Base-by-base conservation (phyloP, 92 coral and sea anemone species). In the Phenganax subtilis region DNA sequence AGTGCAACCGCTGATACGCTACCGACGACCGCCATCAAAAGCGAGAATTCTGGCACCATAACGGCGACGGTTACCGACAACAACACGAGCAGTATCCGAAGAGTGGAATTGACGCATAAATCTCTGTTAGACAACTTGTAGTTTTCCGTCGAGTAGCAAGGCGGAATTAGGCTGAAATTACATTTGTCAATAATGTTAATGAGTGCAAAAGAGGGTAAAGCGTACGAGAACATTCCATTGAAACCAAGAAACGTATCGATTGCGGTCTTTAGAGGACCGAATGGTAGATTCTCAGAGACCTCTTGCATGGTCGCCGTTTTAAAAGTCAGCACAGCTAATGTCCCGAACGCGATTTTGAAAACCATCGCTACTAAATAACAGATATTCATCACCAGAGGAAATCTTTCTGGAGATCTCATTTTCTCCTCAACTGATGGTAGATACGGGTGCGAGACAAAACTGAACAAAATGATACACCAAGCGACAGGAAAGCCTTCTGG, bases 391-490 rank as follows among this genome's bases (percentile, higher is more conserved):
- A 96, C 91, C 27, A 88, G 82, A 85, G 91, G 87, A 76, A 96
- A 96, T 28, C 89, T 84, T 60, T 92, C 91, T 0, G 99, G 99
- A 12, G 74, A 85, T 59, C 90, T 87, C 99, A 96, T 96, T 53
- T 87, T 84, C 66, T 96, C 99, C 66, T 96, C 99, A 51, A 96
- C 93, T 0, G 91, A 97, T 27, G 89, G 89, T 44, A 96, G 82
- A 65, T 96, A 96, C 6, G 99, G 99, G 72, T 96, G 99, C 77
- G 97, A 90, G 31, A 96, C 99, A 69, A 92, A 96, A 71, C 97
- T 96, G 84, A 96, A 96, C 47, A 96, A 85, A 28, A 96, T 92
- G 55, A 96, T 96, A 20, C 97, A 89, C 99, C 99, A 96, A 6
- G 99, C 96, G 8, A 96, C 90, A 7, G 99, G 99, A 54, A 96